Evolutionary conservation across 2,888 invertebrate species (phyloP), one percentile per base, ranked within the genome.

Genomic region (Nebria brevicollis): DNA sequence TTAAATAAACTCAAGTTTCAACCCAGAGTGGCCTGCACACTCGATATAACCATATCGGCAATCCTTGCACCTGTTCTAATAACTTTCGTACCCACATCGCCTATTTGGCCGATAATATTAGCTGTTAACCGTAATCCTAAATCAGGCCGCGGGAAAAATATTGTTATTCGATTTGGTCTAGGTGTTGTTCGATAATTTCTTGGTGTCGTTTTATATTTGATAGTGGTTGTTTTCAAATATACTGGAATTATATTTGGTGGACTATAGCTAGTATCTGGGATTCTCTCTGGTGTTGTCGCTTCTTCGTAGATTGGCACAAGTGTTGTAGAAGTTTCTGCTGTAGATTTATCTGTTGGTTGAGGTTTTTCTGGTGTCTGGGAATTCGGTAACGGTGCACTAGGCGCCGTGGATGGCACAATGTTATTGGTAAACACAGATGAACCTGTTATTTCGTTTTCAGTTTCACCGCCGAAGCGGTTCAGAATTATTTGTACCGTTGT

Each of bases 1-100:
- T 54, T 11, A 54, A 54, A 54, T 43, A 43, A 43, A 43, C 6
- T 20, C 70, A 70, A 1, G 15, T 20, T 70, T 70, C 70, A n/a
- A 70, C 70, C 70, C 4, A 70, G 34, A 26, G 70, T 70, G 10
- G 76, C 74, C 15, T 82, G 83, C 8, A 85, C 84, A 25, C 84
- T 83, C 25, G 83, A 82, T 7, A 83, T 83, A 20, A 89, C 87
- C 83, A 86, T 87, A 75, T 86, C 87, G 41, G 89, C 89, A 77
- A 89, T 85, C 84, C 86, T 86, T 64, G 87, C 86, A 34, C 89
- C 88, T 8, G 88, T 87, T 83, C 86, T 85, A 75, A 88, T 85
- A 8, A 88, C 87, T 82, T 86, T 86, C 10, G 83, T 83, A 15
- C 84, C 83, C 26, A 85, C 42, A 76, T 83, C 74, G 43, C 82